phyloP scores from a whole-genome alignment of 2,797 vertebrate genomes.

The Coluber constrictor region DNA sequence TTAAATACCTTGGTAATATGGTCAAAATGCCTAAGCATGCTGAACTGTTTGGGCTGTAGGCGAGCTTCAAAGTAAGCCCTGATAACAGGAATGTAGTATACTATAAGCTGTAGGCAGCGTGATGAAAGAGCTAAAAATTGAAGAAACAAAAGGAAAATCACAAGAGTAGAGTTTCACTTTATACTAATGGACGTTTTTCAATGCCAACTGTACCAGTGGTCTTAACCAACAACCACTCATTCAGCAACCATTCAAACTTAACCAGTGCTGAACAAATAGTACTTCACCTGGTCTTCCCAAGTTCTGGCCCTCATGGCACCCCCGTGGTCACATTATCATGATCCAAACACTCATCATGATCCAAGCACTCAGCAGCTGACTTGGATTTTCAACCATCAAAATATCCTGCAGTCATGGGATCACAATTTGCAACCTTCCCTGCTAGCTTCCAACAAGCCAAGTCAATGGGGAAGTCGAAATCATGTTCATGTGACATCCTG shows the following conservation, averaged over 20 bases:
- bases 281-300: not conserved
- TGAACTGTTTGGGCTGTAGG: constrained; percentile 92
- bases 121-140: constrained; percentile 84
- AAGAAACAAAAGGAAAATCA: constrained; percentile 5
- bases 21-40: constrained; percentile 91
- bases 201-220: not conserved
- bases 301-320: not conserved
- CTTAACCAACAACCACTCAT: not conserved
- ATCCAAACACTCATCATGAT: not conserved
- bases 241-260: not conserved
- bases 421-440: not conserved
- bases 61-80: constrained; percentile 91
- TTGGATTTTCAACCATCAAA: not conserved
- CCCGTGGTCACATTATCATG: not conserved
- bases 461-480: not conserved
- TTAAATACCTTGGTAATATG: constrained; percentile 93
- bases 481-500: not conserved
- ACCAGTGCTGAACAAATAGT: not conserved
- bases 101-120: constrained; percentile 94
- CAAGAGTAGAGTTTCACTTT: constrained; percentile 26
- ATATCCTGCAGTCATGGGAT: not conserved
- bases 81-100: constrained; percentile 94
- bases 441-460: not conserved
- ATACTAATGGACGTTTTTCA: not conserved
- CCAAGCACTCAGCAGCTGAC: not conserved